Percentiles rank a stretch among this genome's conserved stretches.
Evolutionary conservation across 2,113 vertebrate species (phyloP).

Genomic region (Poeciliopsis occidentalis): DNA sequence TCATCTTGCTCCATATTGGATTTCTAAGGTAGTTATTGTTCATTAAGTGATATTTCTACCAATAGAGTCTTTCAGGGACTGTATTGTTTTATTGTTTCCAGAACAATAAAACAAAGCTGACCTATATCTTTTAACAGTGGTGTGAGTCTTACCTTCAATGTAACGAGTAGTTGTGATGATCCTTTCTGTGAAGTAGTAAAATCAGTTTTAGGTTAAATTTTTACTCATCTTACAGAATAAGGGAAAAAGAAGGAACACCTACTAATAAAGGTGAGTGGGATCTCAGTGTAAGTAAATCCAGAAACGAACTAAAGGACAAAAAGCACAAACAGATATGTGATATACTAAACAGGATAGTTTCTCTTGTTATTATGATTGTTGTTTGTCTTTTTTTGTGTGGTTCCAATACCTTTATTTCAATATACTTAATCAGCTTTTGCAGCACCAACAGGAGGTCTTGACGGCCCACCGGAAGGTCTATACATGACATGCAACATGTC

Average conservation of each 20-base stretch:
- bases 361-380: background rate
- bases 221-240: background rate
- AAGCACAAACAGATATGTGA: slow-evolving; percentile 16
- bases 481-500: slow-evolving; percentile 27
- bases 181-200: slow-evolving; percentile 59
- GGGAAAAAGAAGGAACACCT: slow-evolving; percentile 68
- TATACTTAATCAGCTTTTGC: slow-evolving; percentile 90
- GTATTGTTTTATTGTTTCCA: too few relatives aligned
- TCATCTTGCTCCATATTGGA: background rate
- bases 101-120: background rate
- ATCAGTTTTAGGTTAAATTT: slow-evolving; percentile 4
- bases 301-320: slow-evolving; percentile 83
- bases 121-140: background rate
- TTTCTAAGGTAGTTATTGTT: background rate
- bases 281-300: slow-evolving; percentile 88
- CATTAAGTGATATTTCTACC: slow-evolving; percentile 6
- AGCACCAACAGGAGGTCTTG: slow-evolving; percentile 87
- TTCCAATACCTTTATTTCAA: slow-evolving; percentile 88
- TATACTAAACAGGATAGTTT: background rate
- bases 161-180: slow-evolving; percentile 68
- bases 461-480: slow-evolving; percentile 91
- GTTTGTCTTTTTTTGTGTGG: background rate
- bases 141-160: slow-evolving; percentile 64
- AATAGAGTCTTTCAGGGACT: background rate
- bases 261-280: slow-evolving; percentile 92